Evolutionary conservation across 2,888 invertebrate species (phyloP), one percentile per base, ranked within the genome.

Genomic region (Diploptera punctata): DNA sequence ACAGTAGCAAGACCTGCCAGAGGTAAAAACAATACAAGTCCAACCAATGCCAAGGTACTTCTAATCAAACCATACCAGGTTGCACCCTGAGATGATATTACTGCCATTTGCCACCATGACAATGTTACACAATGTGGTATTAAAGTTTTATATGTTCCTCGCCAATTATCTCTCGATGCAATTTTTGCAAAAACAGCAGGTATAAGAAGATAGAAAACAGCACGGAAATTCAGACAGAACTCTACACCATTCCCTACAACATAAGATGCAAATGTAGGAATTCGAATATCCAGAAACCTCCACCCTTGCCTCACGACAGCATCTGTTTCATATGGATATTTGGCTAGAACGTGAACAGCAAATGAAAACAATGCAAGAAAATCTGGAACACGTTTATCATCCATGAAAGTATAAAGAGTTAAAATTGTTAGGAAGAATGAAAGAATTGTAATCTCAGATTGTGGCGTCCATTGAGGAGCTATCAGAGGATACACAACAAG

Each of bases 91-190:
- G 75, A 74, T 3, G 71, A 73, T 26, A 75, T 73, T 9, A 75
- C 70, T 21, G 75, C 74, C 24, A 94, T 89, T 79, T 95, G 95
- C 80, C 95, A 87, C 96, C 96, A 97, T 79, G 95, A 93, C 24
- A 96, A 84, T 0, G 94, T 94, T 0, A 96, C 94, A 74, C 95
- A 93, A 81, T 96, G 95, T 0, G 96, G 96, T 47, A 97, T 87
- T 0, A 95, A 84, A 57, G 88, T 90, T 76, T 90, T 90, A 79
- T 94, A 93, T 38, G 91, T 90, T 0, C 95, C 96, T 61, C 90
- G 88, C 94, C 95, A 95, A 61, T 89, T 88, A 33, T 91, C 88
- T 67, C 91, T 85, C 0, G 88, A 87, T 0, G 95, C 93, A 87
- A 96, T 90, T 76, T 89, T 84, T 0, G 89, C 79, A 65, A 94